These are phyloP conservation scores for Palaemon carinicauda DNA, from an alignment of 1,140 invertebrate genomes.

Conservation along the genomic window DNA sequence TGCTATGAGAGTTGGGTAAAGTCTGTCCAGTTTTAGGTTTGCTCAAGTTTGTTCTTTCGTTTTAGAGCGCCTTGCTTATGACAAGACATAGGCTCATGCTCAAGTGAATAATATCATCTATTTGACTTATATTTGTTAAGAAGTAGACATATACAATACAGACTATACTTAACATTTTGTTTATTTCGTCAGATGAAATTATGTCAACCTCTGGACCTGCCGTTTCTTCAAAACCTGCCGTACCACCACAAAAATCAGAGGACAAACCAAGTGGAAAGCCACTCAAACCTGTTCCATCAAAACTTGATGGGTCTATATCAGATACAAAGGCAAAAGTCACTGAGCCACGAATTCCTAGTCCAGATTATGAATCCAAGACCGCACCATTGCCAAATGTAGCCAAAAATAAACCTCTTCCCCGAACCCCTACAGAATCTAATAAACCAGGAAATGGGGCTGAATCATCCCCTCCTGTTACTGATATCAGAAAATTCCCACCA, in stretches of 20 bases:
- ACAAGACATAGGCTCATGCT: too few species aligned
- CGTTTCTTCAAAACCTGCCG: conserved; percentile 32
- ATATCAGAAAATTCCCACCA: not conserved
- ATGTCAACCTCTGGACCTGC: conserved; percentile 2
- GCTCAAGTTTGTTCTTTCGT: too few species aligned
- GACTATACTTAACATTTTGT: too few species aligned
- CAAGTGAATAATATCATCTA: too few species aligned
- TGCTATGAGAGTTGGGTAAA: too few species aligned
- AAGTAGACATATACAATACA: too few species aligned
- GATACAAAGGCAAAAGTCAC: not conserved
- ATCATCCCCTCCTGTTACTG: not conserved
- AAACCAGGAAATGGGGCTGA: not conserved
- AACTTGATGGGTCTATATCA: not conserved
- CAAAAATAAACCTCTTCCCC: conserved; percentile 32
- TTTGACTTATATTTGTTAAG: too few species aligned
- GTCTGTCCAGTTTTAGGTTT: too few species aligned
- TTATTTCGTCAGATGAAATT: conserved; percentile 14
- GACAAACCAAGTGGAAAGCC: conserved; percentile 17
- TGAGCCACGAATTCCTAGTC: conserved; percentile 20
- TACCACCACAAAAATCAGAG: not conserved
- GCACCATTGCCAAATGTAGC: not conserved
- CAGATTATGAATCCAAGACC: conserved; percentile 37
- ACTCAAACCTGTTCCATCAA: not conserved
- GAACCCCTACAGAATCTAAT: not conserved
- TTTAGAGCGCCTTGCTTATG: too few species aligned